Evolutionary conservation across 2,888 invertebrate genomes (phyloP).

Genomic region (Hartigia nigra): DNA sequence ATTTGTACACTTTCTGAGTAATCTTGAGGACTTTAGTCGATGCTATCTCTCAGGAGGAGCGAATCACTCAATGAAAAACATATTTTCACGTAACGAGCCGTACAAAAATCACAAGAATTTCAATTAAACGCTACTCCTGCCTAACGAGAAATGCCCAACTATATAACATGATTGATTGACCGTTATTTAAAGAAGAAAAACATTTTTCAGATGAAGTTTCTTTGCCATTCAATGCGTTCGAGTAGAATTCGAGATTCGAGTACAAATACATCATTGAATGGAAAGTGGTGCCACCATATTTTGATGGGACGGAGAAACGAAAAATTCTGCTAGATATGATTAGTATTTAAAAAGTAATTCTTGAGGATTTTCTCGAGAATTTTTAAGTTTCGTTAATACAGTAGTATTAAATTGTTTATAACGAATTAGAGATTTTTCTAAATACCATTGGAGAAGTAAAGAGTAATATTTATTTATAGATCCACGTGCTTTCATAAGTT

Average conservation of each 20-base stretch:
- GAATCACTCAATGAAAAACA: neutral
- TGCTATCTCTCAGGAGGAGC: neutral
- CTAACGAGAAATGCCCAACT: neutral
- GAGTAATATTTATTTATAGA: neutral
- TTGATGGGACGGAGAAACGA: neutral
- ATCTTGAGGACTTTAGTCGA: neutral
- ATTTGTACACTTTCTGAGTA: conserved; percentile 1
- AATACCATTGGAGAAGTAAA: neutral
- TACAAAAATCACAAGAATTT: neutral
- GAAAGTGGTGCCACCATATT: neutral
- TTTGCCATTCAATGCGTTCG: conserved; percentile 60
- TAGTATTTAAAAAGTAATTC: neutral
- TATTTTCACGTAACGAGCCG: neutral
- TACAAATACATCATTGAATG: neutral
- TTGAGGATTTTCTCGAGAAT: neutral
- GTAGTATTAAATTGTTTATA: neutral
- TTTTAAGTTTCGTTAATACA: neutral
- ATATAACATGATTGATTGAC: neutral
- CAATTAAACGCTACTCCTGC: neutral
- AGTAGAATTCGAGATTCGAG: neutral
- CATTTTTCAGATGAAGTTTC: conserved; percentile 90
- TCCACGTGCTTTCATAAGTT: neutral
- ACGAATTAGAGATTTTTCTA: neutral
- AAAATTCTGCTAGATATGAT: neutral
- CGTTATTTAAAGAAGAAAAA: neutral